These are phyloP conservation scores for Trichosurus vulpecula DNA, from an alignment of 2,797 vertebrate species.

Conservation along the genomic window DNA sequence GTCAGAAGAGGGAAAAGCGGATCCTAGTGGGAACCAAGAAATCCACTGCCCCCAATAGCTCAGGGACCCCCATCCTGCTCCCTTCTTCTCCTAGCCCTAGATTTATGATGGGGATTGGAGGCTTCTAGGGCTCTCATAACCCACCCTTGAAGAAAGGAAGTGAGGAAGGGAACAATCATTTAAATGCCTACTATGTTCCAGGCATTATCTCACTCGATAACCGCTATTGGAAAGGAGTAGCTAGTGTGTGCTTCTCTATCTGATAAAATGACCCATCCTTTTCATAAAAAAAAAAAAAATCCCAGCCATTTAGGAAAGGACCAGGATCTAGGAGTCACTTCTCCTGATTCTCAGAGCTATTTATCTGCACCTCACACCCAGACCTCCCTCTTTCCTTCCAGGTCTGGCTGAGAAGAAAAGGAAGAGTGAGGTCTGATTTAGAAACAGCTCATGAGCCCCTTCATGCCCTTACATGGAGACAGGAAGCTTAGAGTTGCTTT, in stretches of 20 bases:
- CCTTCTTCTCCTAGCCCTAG: background rate
- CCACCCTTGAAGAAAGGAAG: background rate
- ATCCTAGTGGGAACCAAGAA: background rate
- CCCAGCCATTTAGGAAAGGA: background rate
- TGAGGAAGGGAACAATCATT: background rate
- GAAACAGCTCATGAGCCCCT: background rate
- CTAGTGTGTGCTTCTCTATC: background rate
- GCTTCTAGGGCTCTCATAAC: background rate
- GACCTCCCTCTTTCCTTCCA: background rate
- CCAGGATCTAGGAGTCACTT: rapidly evolving
- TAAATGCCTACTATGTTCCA: background rate
- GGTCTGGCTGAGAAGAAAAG: background rate
- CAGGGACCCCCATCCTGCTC: background rate
- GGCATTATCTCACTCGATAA: background rate
- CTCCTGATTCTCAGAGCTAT: background rate
- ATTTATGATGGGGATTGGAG: background rate
- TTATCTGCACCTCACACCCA: background rate
- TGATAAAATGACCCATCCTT: background rate
- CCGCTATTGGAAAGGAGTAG: background rate
- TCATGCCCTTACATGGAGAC: background rate
- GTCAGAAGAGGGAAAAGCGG: background rate
- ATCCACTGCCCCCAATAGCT: background rate
- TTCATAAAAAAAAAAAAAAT: background rate
- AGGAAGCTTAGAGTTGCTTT: conserved; percentile 1
- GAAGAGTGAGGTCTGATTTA: background rate